Base-by-base conservation (phyloP, 2,888 invertebrate genomes). In the Steinernema carpocapsae region DNA sequence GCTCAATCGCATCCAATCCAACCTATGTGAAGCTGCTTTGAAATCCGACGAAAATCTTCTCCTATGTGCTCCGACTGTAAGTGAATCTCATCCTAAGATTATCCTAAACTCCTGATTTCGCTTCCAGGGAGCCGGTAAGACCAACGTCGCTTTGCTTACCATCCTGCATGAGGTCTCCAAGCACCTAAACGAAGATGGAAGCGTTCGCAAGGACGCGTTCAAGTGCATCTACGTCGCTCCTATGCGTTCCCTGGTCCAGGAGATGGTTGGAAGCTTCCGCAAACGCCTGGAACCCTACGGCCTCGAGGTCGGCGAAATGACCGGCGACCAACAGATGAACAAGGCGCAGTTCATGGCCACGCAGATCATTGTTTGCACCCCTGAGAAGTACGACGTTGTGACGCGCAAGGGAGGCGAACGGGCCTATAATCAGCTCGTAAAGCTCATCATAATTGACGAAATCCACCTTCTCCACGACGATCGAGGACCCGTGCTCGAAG, bases 221-320 rank as follows among this genome's bases (percentile, higher is more conserved):
- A 99, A 99, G 90, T 94, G 97, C 83, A 94, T 99, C 76, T 99
- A 99, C 88, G 93, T 99, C 14, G 99, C 99, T 17, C 99, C 99
- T 0, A 99, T 99, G 99, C 91, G 95, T 76, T 99, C 99, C 0
- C 91, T 99, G 45, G 85, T 87, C 48, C 97, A 97, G 89, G 97
- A 99, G 91, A 99, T 99, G 97, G 97, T 91, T 56, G 97, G 97
- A 17, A 97, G 93, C 89, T 99, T 99, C 88, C 92, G 93, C 59
- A 94, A 96, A 87, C 85, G 89, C 76, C 77, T 87, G 45, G 83
- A 78, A 26, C 83, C 85, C 19, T 87, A 82, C 73, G 84, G 83
- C n/a, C 79, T 99, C 81, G 93, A 92, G 24, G 97, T 99, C 0
- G 94, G 95, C 0, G 99, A 99, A 89, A 91, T 99, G 89, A 99